A percentile compares a stretch with the other conserved stretches of the same genome.
These are phyloP conservation scores for Lepas anatifera DNA, from an alignment of 2,888 invertebrate genomes.

Conservation along the genomic window DNA sequence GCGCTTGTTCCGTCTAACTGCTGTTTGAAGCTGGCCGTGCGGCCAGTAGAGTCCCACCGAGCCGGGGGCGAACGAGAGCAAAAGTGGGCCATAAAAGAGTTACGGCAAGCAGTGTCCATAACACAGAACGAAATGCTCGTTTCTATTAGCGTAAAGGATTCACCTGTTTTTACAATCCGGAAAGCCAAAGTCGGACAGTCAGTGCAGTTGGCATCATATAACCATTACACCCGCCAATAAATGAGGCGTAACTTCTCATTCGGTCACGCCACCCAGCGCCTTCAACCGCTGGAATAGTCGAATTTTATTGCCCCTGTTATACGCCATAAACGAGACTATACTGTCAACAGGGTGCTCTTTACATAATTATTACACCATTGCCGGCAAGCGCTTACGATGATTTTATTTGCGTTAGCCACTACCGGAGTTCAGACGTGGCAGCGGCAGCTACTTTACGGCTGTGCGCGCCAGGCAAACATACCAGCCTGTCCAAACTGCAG, in stretches of 20 bases:
- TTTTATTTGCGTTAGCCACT: neutral
- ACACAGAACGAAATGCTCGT: neutral
- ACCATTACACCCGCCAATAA: neutral
- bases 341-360: constrained; percentile 12
- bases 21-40: too few relatives aligned
- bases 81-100: neutral
- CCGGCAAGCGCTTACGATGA: neutral
- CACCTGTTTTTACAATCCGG: neutral
- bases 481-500: too few relatives aligned
- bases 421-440: neutral
- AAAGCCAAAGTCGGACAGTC: neutral
- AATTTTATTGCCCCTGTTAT: constrained; percentile 12
- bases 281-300: constrained; percentile 3
- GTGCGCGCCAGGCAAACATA: neutral
- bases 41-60: too few relatives aligned
- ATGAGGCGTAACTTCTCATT: neutral
- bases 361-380: constrained; percentile 12
- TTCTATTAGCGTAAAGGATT: neutral
- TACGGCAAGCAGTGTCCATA: neutral
- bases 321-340: constrained; percentile 7
- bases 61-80: too few relatives aligned
- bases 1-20: too few relatives aligned
- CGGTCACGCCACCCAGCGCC: neutral
- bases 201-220: neutral
- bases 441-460: neutral